Evolutionary conservation across 2,113 vertebrate genomes (phyloP).

Genomic region (Vulpes vulpes): DNA sequence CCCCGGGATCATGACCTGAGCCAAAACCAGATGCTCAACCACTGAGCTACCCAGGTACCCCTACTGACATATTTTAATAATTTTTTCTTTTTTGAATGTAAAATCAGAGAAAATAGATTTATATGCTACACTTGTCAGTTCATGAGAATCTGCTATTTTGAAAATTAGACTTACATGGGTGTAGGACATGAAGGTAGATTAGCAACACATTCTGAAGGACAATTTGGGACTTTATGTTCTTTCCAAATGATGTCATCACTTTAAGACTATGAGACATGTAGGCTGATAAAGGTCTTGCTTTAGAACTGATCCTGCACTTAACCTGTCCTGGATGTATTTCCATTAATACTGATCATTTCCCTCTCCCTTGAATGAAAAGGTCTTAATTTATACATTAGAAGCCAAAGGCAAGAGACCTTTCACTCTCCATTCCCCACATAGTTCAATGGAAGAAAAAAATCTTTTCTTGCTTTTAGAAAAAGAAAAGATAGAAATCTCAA

Average conservation of each 20-base stretch:
- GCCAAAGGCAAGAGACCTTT: neutral
- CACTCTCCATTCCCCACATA: neutral
- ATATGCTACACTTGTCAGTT: neutral
- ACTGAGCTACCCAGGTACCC: too few relatives aligned
- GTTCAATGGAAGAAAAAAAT: neutral
- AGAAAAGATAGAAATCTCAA: neutral
- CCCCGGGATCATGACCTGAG: too few relatives aligned
- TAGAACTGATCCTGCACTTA: neutral
- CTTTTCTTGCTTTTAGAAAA: neutral
- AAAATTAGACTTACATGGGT: neutral
- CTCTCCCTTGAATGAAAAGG: constrained; percentile 10
- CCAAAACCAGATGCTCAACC: too few relatives aligned
- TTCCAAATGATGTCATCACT: neutral
- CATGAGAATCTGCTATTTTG: neutral
- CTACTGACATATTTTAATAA: neutral
- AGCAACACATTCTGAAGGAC: neutral
- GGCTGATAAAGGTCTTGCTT: neutral
- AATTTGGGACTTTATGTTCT: neutral
- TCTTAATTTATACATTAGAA: neutral
- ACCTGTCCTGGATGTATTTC: neutral
- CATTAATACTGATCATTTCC: neutral
- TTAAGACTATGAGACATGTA: neutral
- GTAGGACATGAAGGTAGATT: neutral
- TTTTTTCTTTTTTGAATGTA: neutral
- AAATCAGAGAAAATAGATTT: neutral